Evolutionary conservation across 2,797 vertebrate genomes (phyloP), one percentile per base, ranked within the genome.

Genomic region (Dallia pectoralis): DNA sequence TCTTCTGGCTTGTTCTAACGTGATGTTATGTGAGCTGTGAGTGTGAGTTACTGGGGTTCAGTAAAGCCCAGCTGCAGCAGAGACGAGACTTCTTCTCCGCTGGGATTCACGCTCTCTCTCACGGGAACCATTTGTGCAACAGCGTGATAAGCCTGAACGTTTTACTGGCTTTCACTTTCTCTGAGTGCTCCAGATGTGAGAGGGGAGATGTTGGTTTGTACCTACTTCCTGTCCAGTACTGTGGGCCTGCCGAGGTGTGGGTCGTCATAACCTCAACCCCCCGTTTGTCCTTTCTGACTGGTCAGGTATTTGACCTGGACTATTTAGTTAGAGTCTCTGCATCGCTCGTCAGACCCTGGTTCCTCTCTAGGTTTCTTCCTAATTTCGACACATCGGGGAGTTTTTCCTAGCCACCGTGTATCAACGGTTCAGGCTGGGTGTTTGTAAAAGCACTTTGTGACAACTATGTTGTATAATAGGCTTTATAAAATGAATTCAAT

Each of bases 11-110:
- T 67, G 65, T 47, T 67, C 33, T 67, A 44, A 44, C 5, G 8
- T n/a, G 33, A 67, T 40, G 36, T 19, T 22, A 4, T 67, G 8
- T 44, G 36, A 67, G 65, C 44, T 44, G n/a, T 25, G 36, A 12
- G 4, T 67, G 19, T 12, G 32, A 66, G 19, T 67, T 44, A 67
- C 32, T 27, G 36, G n/a, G 4, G 33, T 66, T 19, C 40, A 66
- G 32, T 33, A 66, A n/a, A 67, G 65, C 33, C 11, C 36, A 67
- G 65, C 40, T 67, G 65, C 47, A 25, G n/a, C 40, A 22, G 65
- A 25, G 40, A 3, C 5, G 19, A 7, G 11, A 14, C 40, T 11
- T n/a, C 1, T 25, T 40, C 12, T 47, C 65, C 65, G 12, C 16
- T 15, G 65, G 40, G 65, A 67, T 67, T 40, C 36, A 36, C 14